phyloP scores from a whole-genome alignment of 1,140 invertebrate species.

The Ctenoplectra terminalis region DNA sequence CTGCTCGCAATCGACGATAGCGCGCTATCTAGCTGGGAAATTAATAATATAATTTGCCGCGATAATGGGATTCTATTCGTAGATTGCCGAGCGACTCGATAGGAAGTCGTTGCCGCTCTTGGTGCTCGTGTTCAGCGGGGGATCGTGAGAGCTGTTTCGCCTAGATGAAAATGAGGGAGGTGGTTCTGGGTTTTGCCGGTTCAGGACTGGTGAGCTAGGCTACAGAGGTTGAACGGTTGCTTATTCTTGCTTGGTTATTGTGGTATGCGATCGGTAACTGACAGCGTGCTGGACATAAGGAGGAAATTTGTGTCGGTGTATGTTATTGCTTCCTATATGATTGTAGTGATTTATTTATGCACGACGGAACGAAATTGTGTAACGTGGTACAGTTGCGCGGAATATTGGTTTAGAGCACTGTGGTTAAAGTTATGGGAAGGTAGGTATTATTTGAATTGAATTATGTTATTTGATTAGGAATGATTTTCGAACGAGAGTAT shows the following conservation, averaged over 20 bases:
- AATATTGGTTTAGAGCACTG: too few relatives aligned
- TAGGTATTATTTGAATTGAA: too few relatives aligned
- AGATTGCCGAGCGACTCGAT: neutral
- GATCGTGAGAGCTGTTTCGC: neutral
- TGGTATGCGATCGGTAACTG: neutral
- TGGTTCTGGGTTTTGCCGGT: neutral
- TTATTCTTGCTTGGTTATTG: neutral
- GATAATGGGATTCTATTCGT: constrained; percentile 36
- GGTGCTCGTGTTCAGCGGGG: constrained; percentile 2
- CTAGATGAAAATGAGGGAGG: constrained; percentile 4
- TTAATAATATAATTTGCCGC: constrained; percentile 33
- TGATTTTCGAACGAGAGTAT: too few relatives aligned
- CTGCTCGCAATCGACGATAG: neutral
- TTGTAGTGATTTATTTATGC: neutral
- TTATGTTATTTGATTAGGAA: too few relatives aligned
- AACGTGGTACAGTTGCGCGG: neutral
- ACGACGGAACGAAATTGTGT: neutral
- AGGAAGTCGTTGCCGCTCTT: constrained; percentile 7
- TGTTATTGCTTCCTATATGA: neutral
- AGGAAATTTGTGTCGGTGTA: neutral
- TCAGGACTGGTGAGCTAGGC: neutral
- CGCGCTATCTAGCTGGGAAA: neutral
- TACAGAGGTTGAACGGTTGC: neutral
- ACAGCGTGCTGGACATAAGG: neutral
- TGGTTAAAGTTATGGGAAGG: neutral